Evolutionary conservation across 92 coral and sea anemone genomes (phyloP).

Genomic region (Zoanthus solanderi): DNA sequence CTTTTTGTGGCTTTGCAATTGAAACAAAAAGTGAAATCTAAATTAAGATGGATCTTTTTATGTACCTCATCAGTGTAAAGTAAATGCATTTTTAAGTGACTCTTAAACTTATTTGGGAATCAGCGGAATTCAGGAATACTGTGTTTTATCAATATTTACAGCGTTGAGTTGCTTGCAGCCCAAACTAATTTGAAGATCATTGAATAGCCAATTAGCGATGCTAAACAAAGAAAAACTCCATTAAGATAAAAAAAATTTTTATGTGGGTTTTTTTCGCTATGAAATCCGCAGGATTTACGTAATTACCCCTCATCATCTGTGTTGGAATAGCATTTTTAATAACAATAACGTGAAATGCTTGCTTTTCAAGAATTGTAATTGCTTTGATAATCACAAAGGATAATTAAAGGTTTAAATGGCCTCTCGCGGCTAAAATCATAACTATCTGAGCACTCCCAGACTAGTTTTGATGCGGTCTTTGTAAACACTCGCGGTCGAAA

Average conservation of each 20-base stretch:
- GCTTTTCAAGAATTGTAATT: background rate
- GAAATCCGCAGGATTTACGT: constrained; percentile 29
- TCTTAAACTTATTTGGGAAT: background rate
- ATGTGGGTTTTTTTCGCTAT: background rate
- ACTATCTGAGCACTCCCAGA: background rate
- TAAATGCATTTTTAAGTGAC: background rate
- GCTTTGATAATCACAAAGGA: background rate
- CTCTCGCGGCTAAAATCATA: background rate
- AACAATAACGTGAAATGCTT: background rate
- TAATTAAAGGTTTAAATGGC: constrained; percentile 6
- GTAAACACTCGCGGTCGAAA: background rate
- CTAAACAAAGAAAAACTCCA: constrained; percentile 11
- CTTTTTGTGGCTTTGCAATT: background rate
- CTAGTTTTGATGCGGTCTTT: background rate
- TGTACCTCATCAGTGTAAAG: background rate
- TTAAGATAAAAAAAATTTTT: background rate
- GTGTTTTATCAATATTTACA: background rate
- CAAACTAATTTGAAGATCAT: constrained; percentile 1
- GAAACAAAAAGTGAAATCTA: background rate
- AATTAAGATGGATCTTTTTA: background rate
- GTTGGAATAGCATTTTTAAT: background rate
- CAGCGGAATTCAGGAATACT: background rate
- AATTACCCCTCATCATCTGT: background rate
- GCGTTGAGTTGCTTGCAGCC: constrained; percentile 1
- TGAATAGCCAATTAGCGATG: constrained; percentile 1